These are phyloP conservation scores for Deilephila elpenor DNA, from an alignment of 2,888 invertebrate species.

Conservation along the genomic window DNA sequence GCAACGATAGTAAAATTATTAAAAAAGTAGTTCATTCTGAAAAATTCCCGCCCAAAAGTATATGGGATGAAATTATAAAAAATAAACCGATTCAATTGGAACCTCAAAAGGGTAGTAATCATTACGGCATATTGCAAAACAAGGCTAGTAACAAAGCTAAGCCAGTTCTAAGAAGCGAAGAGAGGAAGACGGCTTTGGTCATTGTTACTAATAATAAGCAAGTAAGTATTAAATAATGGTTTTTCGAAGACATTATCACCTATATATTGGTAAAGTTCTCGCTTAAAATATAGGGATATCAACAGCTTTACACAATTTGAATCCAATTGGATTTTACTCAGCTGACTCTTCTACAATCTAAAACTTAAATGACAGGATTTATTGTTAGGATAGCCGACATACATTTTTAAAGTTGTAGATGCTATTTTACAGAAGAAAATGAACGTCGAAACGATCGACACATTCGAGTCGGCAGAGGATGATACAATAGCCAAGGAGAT, in stretches of 20 bases:
- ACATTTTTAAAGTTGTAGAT: background rate
- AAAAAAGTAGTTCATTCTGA: conserved; percentile 47
- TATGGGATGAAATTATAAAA: conserved; percentile 50
- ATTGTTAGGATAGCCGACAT: too few relatives aligned
- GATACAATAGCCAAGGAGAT: conserved; percentile 43
- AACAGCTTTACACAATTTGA: too few relatives aligned
- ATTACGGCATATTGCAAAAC: conserved; percentile 24
- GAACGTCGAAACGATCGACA: background rate
- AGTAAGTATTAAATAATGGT: background rate
- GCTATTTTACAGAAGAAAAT: conserved; percentile 28
- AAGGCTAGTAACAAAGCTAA: conserved; percentile 11
- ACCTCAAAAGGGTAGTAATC: conserved; percentile 31
- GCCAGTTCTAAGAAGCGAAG: conserved; percentile 26
- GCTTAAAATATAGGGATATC: too few relatives aligned
- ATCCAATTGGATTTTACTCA: too few relatives aligned
- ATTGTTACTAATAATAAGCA: conserved; percentile 37
- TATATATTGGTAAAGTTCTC: too few relatives aligned
- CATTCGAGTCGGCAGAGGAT: conserved; percentile 32
- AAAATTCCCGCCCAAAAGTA: conserved; percentile 45
- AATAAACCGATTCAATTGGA: conserved; percentile 49
- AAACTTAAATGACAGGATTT: background rate
- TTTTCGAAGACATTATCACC: too few relatives aligned
- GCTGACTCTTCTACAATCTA: too few relatives aligned
- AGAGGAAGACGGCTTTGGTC: conserved; percentile 36
- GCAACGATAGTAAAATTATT: conserved; percentile 32